Conservation (phyloP, 1,140 invertebrate species). For the Drosophila carrolli region DNA sequence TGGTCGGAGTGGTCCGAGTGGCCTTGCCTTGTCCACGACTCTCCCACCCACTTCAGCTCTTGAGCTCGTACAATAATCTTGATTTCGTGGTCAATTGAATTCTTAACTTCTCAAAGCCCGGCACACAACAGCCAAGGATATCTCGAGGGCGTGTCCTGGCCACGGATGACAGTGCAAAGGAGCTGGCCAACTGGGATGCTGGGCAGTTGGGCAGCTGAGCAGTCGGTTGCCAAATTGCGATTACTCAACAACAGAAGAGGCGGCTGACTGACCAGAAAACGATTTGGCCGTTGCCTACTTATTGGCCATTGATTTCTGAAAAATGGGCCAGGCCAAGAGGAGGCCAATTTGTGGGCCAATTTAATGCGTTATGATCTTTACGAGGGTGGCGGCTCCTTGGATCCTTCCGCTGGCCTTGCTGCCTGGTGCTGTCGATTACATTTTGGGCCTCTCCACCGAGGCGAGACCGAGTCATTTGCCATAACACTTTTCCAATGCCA, state of each 20-base stretch:
- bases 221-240: slow-evolving; percentile 53
- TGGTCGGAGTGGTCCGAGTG: no score
- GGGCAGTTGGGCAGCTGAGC: neutral
- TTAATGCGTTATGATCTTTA: slow-evolving; percentile 81
- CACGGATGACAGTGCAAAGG: slow-evolving; percentile 73
- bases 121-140: slow-evolving; percentile 70
- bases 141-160: slow-evolving; percentile 64
- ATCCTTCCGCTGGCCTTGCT: slow-evolving; percentile 7
- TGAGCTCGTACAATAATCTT: slow-evolving; percentile 77
- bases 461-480: slow-evolving; percentile 48
- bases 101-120: slow-evolving; percentile 79
- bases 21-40: neutral
- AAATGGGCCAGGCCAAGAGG: slow-evolving; percentile 54
- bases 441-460: slow-evolving; percentile 39
- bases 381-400: slow-evolving; percentile 41
- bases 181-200: slow-evolving; percentile 1
- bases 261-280: slow-evolving; percentile 70
- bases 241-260: slow-evolving; percentile 61
- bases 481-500: slow-evolving; percentile 52
- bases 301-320: slow-evolving; percentile 78
- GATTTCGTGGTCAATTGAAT: slow-evolving; percentile 84
- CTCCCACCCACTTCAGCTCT: slow-evolving; percentile 36
- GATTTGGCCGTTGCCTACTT: slow-evolving; percentile 73
- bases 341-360: slow-evolving; percentile 71
- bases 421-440: slow-evolving; percentile 51